Conservation (phyloP, 2,797 vertebrate species). For the Falco rusticolus region DNA sequence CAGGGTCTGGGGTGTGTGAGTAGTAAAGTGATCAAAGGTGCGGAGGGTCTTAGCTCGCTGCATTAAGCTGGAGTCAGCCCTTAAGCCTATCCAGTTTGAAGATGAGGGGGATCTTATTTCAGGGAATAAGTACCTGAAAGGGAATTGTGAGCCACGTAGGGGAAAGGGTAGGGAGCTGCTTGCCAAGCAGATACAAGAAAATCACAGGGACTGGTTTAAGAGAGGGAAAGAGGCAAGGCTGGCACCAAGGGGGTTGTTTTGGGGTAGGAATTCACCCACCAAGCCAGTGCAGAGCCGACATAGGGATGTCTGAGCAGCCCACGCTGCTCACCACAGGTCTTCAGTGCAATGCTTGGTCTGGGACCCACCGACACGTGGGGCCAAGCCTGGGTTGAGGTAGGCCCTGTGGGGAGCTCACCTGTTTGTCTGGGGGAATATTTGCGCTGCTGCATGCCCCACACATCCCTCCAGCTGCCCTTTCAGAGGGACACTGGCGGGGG, state of each 20-base stretch:
- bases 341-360: background rate
- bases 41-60: background rate
- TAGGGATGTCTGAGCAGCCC: rapidly evolving
- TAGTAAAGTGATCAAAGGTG: conserved; percentile 50
- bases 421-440: background rate
- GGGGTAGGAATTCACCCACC: background rate
- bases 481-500: background rate
- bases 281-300: background rate
- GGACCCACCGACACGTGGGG: rapidly evolving
- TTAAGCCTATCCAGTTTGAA: conserved; percentile 11
- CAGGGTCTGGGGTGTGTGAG: background rate
- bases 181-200: background rate
- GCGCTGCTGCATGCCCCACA: background rate
- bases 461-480: background rate
- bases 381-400: background rate
- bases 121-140: conserved; percentile 36
- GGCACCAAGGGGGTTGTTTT: background rate
- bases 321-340: rapidly evolving
- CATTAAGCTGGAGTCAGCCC: conserved; percentile 24
- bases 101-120: conserved; percentile 44
- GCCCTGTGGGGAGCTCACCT: background rate
- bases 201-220: background rate
- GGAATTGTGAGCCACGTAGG: background rate
- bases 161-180: background rate
- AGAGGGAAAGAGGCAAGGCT: background rate